Base-by-base conservation (phyloP, 2,113 vertebrate genomes). In the Sylvietta virens region DNA sequence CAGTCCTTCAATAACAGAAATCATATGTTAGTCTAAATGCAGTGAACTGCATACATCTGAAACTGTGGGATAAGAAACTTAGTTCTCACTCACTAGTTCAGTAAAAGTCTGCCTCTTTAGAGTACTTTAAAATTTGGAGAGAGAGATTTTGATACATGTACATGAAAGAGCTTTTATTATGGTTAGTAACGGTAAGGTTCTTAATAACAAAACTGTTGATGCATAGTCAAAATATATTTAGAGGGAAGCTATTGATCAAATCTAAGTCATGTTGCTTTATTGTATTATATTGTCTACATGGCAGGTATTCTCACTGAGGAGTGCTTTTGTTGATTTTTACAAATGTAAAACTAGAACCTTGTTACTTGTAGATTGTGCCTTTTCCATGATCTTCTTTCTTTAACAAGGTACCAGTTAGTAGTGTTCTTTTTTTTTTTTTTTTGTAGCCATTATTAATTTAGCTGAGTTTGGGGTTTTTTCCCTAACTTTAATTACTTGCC, bases 391-490 rank as follows among this genome's bases (percentile, higher is more conserved):
- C 58, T 48, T 48, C 21, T 78, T 91, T 81, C 53, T 57, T 21
- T 56, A 45, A 42, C 21, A 69, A 79, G 7, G 18, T 79, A 82
- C 18, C 19, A 79, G 14, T 50, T 51, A 40, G 7, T 24, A 39
- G 26, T 60, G 13, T n/a, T 37, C n/a, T 6, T 56, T 30, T 35
- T 21, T 22, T 31, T 40, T 48, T 18, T 48, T 74, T 81, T 77
- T 51, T 7, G 16, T 56, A 47, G 30, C 8, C 9, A 28, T 70
- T 92, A 26, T 35, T 72, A 42, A 45, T 65, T 70, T 83, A 76
- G 1, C 11, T 65, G 18, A 1, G 6, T 10, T 3, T 1, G 11
- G 13, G 1, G 1, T 1, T 14, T 67, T 80, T 85, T 86, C 22
- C 2, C 11, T 60, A 39, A 48, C 24, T 71, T 76, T 66, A 56